phyloP scores from a whole-genome alignment of 2,797 vertebrate genomes.

The Platyrinchus mystaceus region DNA sequence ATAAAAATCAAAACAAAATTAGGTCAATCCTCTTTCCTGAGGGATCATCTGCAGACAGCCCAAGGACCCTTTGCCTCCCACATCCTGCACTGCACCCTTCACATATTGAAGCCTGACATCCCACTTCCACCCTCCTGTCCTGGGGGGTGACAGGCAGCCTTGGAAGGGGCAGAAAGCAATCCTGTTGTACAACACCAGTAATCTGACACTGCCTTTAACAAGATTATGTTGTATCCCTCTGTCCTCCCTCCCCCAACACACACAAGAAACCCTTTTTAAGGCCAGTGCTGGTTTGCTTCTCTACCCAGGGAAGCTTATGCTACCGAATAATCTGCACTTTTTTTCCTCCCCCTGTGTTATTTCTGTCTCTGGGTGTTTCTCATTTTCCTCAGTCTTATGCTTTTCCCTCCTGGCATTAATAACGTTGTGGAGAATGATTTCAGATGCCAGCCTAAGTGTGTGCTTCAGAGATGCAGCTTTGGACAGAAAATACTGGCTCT shows the following conservation, averaged over 20 bases:
- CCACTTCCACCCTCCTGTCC: background rate
- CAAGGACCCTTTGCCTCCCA: background rate
- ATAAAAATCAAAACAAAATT: conserved; percentile 59
- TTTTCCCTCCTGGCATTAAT: conserved; percentile 20
- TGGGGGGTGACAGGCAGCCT: background rate
- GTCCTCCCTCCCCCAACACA: background rate
- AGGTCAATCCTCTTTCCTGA: conserved; percentile 50
- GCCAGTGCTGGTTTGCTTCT: background rate
- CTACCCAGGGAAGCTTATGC: background rate
- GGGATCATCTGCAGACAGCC: conserved; percentile 7
- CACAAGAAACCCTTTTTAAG: conserved; percentile 44
- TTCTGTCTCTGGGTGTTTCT: conserved; percentile 21
- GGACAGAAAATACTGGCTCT: background rate
- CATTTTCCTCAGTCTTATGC: background rate
- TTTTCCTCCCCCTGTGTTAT: background rate
- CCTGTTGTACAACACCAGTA: background rate
- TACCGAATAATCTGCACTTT: background rate
- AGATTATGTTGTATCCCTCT: conserved; percentile 25
- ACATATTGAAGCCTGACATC: background rate
- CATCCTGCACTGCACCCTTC: background rate
- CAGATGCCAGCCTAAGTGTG: background rate
- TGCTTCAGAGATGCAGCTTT: background rate
- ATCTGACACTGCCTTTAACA: conserved; percentile 36
- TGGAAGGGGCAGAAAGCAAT: background rate
- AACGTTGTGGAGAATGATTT: background rate